Base-by-base conservation (phyloP, 1,140 invertebrate genomes). In the Brachionus rotundiformis region DNA sequence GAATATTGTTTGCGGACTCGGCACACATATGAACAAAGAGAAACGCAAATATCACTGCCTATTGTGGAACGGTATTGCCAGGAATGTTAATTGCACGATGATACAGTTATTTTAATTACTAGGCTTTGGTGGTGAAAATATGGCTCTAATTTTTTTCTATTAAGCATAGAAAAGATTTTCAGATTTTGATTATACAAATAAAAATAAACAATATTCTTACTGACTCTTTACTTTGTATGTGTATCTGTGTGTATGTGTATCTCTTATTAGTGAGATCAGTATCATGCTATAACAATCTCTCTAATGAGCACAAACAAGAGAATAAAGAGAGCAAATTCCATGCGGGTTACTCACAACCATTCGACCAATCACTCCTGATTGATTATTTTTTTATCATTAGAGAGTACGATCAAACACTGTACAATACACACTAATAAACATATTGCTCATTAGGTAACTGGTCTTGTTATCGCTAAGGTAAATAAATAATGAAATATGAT, bases 61-160 rank as follows among this genome's bases (percentile, higher is more conserved):
- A 54, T n/a, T 23, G 47, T 16, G 65, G 29, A 19, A 41, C 16
- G 33, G 13, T 41, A 71, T 16, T 71, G 23, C 16, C 68, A 73
- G 6, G 36, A 73, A 73, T 73, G 68, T 73, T 73, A 73, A 73
- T 73, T 73, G 19, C 31, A 73, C 19, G 7, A n/a, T n/a, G n/a
- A 73, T 73, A 44, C 68, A 73, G 68, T 73, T 73, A 73, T 73
- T 73, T 73, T 73, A 73, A 73, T 73, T 73, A 47, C 39, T 44
- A 73, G 36, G 44, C 44, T 41, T 29, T 47, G 6, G 36, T 73
- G 39, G 68, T 73, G 23, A 73, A 44, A 41, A 73, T 73, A 44
- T 73, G 68, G 68, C 41, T 73, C 68, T 73, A 44, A 73, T 73
- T 73, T 73, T 73, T 73, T 44, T 73, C 23, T 73, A 13, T 44